Evolutionary conservation across 2,888 invertebrate species (phyloP).

Genomic region (Acanthosepion esculentum): DNA sequence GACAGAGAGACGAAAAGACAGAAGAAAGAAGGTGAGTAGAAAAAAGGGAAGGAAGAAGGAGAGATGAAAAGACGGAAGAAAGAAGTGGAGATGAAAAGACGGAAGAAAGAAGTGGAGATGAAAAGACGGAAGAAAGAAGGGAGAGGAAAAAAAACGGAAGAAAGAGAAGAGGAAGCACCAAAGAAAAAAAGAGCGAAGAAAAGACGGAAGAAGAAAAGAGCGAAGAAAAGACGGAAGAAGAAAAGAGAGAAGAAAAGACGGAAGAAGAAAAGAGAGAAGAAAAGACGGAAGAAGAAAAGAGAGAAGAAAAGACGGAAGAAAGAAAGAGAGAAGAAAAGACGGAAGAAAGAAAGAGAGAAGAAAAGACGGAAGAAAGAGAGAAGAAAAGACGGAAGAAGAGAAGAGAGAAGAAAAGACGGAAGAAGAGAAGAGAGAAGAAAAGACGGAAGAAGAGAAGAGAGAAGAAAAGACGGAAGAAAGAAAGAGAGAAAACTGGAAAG

Average conservation of each 20-base stretch:
- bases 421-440: too few relatives aligned
- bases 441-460: neutral
- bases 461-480: neutral
- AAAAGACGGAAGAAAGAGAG: neutral
- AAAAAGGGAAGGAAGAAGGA: neutral
- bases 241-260: neutral
- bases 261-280: too few relatives aligned
- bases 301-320: neutral
- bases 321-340: too few relatives aligned
- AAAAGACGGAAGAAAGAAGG: neutral
- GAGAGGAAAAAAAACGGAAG: too few relatives aligned
- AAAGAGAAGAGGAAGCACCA: too few relatives aligned
- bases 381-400: neutral
- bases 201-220: neutral
- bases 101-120: neutral
- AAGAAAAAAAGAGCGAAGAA: neutral
- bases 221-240: neutral
- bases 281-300: neutral
- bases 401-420: neutral
- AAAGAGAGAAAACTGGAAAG: too few relatives aligned
- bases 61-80: neutral
- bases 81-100: neutral
- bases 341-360: too few relatives aligned
- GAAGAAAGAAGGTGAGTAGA: too few relatives aligned
- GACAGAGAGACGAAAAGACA: too few relatives aligned